Base-by-base conservation (phyloP, 2,888 invertebrate species). In the Dolichomitus sp. region DNA sequence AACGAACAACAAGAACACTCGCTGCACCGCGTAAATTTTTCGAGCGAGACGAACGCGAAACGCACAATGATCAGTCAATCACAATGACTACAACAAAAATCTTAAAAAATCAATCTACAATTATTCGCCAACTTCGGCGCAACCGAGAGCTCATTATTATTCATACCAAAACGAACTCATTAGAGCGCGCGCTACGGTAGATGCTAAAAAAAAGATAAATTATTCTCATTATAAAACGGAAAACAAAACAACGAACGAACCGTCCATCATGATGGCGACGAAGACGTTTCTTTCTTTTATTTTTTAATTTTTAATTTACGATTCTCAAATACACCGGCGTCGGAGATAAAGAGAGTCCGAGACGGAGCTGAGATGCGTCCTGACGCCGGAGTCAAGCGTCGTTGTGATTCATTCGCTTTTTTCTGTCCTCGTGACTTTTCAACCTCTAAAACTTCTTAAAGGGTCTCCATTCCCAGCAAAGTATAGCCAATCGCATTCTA, bases 41-140 rank as follows among this genome's bases (percentile, higher is more conserved):
- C 82, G 82, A 83, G 79, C 82, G 82, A 83, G 12, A 83, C 82
- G 82, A 82, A 82, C 74, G 65, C 74, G 52, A 68, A 68, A 68
- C 2, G 69, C 48, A 48, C 68, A 66, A 59, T 79, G 50, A 63
- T 27, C 33, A 12, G 42, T 40, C 59, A 50, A 76, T 57, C 54
- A 66, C 40, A 50, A 80, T 54, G 63, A 52, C 69, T 27, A 75
- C 27, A 54, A 14, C 1, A 50, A 61, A 75, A 40, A 63, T 0
- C 14, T 40, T 27, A 68, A 11, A 66, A 19, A 61, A 68, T 78
- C 72, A 59, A 59, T 54, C 54, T 27, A 27, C 48, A 42, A 45
- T 30, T 30, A 65, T 52, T 76, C 48, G 50, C 57, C 57, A 65
- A 70, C 27, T 57, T 45, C 74, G 77, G 77, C 57, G 27, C 27